Base-by-base conservation (phyloP, 2,888 invertebrate genomes). In the Nysson spinosus region DNA sequence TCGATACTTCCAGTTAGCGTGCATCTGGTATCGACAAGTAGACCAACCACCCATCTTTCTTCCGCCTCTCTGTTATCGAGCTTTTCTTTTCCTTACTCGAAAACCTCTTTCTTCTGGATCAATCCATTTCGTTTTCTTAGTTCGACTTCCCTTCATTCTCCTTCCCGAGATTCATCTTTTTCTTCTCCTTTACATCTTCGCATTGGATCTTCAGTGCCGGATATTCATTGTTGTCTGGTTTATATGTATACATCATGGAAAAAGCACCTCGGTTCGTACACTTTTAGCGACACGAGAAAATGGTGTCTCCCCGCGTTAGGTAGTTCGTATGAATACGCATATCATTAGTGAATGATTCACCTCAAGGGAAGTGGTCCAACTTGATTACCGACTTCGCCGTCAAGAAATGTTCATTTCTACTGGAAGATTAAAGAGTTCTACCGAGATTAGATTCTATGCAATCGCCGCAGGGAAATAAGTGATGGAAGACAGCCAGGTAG, bases 11-110 rank as follows among this genome's bases (percentile, higher is more conserved):
- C 71, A 66, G 70, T 75, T 78, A 71, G 55, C 68, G 50, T 65
- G 75, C 70, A 69, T 72, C 78, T 79, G 81, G 69, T 82, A 81
- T 81, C 78, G 82, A 81, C 82, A 78, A 73, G 55, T 68, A 39
- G 20, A 50, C 60, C 42, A 40, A 56, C 37, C 35, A 37, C 42
- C 28, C 20, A 46, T 44, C 54, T 40, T 24, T 58, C 50, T 30
- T 47, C 44, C 32, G 19, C 24, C 11, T 7, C 19, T 11, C 4
- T 6, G 6, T 42, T 50, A 6, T 47, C 46, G 14, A 32, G 44
- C 35, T 40, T 51, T 39, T 47, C 17, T 39, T 34, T 42, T 35
- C 39, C 54, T 32, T 24, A 2, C 47, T 61, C 46, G 47, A 17
- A 28, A 35, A 9, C 12, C 34, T 14, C 50, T 47, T 34, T 42